These are phyloP conservation scores for Orthochromis indermauri DNA, from an alignment of 2,113 vertebrate genomes.

Conservation along the genomic window DNA sequence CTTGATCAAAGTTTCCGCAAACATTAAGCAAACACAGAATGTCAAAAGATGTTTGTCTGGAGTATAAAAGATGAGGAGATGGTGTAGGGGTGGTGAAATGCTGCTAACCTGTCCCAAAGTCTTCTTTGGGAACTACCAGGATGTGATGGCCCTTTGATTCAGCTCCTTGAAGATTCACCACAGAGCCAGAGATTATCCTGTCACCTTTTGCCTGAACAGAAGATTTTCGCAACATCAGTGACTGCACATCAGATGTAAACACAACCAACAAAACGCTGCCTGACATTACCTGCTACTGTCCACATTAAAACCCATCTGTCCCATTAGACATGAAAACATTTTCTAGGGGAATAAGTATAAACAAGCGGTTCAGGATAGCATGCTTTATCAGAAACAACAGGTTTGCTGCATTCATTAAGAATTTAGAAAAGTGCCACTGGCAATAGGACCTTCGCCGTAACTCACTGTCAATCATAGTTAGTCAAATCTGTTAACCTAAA, in stretches of 20 bases:
- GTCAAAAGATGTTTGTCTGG: not conserved
- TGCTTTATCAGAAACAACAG: conserved; percentile 32
- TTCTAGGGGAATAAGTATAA: not conserved
- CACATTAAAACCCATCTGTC: not conserved
- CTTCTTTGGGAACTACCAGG: conserved; percentile 35
- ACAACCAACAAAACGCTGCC: not conserved
- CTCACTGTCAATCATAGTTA: not conserved
- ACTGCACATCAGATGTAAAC: not conserved
- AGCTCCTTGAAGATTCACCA: not conserved
- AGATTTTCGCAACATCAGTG: not conserved
- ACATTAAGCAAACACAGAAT: not conserved
- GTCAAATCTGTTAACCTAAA: not conserved
- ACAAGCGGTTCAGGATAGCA: not conserved
- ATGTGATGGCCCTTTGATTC: conserved; percentile 36
- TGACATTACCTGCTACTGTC: not conserved
- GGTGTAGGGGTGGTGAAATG: not conserved
- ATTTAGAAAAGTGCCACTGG: not conserved
- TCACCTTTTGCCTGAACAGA: conserved; percentile 57
- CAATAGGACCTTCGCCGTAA: not conserved
- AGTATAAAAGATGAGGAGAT: not conserved
- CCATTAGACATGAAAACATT: not conserved
- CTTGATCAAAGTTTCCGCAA: not conserved
- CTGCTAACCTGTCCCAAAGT: conserved; percentile 68
- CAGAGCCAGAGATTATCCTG: conserved; percentile 53
- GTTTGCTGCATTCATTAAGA: conserved; percentile 40